These are phyloP conservation scores for Kradibia gibbosae DNA, from an alignment of 1,140 invertebrate genomes.

Conservation along the genomic window DNA sequence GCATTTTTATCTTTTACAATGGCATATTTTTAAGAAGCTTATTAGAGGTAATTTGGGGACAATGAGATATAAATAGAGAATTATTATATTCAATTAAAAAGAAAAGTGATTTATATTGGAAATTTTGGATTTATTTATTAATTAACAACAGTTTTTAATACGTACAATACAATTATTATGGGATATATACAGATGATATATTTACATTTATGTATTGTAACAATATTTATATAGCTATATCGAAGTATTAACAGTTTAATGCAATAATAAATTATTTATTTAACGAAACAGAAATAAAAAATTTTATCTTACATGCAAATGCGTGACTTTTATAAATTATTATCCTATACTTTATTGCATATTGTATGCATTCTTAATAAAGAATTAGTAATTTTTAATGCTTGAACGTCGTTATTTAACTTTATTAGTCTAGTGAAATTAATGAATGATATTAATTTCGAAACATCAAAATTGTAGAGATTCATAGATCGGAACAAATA, in stretches of 20 bases:
- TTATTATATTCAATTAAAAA: too few relatives aligned
- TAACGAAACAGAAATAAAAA: conserved; percentile 60
- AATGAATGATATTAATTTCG: background rate
- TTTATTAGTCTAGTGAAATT: background rate
- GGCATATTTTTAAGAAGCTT: too few relatives aligned
- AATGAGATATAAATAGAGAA: too few relatives aligned
- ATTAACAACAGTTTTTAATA: conserved; percentile 68
- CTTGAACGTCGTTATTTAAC: conserved; percentile 8
- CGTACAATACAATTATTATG: conserved; percentile 59
- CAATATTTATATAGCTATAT: conserved; percentile 59
- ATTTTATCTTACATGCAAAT: conserved; percentile 29
- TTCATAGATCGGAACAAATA: background rate
- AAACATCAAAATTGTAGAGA: background rate
- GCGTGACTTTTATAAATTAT: conserved; percentile 18
- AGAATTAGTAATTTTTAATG: conserved; percentile 12
- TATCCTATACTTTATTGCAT: conserved; percentile 31
- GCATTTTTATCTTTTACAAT: too few relatives aligned
- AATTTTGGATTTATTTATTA: conserved; percentile 63
- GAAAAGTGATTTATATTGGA: conserved; percentile 7
- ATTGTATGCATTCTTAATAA: conserved; percentile 11
- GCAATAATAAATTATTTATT: conserved; percentile 59
- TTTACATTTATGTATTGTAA: conserved; percentile 64
- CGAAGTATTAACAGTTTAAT: conserved; percentile 47
- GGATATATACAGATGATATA: conserved; percentile 65
- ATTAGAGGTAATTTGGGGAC: too few relatives aligned